Base-by-base conservation (phyloP, 2,888 invertebrate species). In the Drosophila nr. perissopoda region DNA sequence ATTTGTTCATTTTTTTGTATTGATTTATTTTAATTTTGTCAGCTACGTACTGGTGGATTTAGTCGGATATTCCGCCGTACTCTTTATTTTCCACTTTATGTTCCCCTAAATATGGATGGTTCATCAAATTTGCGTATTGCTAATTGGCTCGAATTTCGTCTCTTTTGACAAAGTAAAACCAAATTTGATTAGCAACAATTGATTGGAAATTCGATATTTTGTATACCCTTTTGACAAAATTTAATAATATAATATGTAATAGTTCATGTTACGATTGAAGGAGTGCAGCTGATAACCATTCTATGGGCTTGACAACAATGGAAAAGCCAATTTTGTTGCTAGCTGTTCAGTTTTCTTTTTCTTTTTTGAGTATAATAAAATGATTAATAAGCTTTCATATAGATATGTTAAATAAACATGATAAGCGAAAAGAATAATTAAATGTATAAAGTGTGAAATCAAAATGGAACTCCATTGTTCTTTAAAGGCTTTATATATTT, bases 61-160 rank as follows among this genome's bases (percentile, higher is more conserved):
- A 18, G 27, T 16, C 16, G 25, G 2, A 25, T 25, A 45, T 45
- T 45, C 16, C 52, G 53, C 58, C 36, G 61, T 34, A 31, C 36
- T 63, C 63, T 61, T 54, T 53, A 51, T 66, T 63, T 42, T 64
- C 18, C 54, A 54, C 16, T 42, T 61, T 57, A 66, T 69, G 6
- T 38, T 38, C n/a, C 48, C 40, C 29, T 25, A 45, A 45, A 58
- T 64, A 53, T 65, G 61, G 8, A 73, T 69, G 72, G 72, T 69
- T 83, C 76, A 88, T 83, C 81, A 71, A 86, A 81, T 89, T 69
- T 62, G 72, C 70, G 76, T 80, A 81, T 69, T 36, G 60, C 71
- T 84, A 82, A 82, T 78, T 82, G 81, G 64, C 65, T 73, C 38
- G 63, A 61, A 68, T 76, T 73, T 72, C n/a, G 56, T 33, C 54